Evolutionary conservation across 2,113 vertebrate genomes (phyloP).

Genomic region (Hippocampus abdominalis): DNA sequence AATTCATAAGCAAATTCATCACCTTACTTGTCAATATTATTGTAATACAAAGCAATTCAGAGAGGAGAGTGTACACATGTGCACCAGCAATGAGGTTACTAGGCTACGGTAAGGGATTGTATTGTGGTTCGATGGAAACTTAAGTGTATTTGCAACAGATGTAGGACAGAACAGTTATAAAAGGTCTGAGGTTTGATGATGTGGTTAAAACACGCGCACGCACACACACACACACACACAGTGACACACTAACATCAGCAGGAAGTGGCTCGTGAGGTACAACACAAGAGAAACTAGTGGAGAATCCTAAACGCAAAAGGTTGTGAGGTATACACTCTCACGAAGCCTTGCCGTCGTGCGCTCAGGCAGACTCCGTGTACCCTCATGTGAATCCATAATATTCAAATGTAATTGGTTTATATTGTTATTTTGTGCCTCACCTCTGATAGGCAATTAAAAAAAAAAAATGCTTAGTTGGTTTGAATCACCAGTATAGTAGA

Average conservation of each 20-base stretch:
- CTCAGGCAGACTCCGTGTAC: background rate
- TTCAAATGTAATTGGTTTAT: background rate
- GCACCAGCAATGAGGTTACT: slow-evolving; percentile 58
- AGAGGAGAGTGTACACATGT: no score
- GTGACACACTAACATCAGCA: background rate
- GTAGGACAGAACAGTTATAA: slow-evolving; percentile 66
- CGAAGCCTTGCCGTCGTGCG: background rate
- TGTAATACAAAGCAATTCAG: background rate
- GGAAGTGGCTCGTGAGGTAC: slow-evolving; percentile 6
- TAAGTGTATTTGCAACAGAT: slow-evolving; percentile 35
- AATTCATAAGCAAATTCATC: background rate
- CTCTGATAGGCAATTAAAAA: no score
- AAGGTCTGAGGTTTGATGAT: slow-evolving; percentile 32
- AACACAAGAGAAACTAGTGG: background rate
- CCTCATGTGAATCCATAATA: background rate
- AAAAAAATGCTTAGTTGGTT: no score
- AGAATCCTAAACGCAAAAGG: background rate
- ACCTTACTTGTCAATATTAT: background rate
- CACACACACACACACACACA: background rate
- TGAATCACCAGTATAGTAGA: no score
- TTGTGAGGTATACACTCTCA: background rate
- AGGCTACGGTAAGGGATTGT: slow-evolving; percentile 52
- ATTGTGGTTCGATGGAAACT: slow-evolving; percentile 9
- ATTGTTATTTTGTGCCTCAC: no score
- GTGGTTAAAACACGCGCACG: slow-evolving; percentile 2